Base-by-base conservation (phyloP, 2,797 vertebrate species). In the Sebastes dallii region DNA sequence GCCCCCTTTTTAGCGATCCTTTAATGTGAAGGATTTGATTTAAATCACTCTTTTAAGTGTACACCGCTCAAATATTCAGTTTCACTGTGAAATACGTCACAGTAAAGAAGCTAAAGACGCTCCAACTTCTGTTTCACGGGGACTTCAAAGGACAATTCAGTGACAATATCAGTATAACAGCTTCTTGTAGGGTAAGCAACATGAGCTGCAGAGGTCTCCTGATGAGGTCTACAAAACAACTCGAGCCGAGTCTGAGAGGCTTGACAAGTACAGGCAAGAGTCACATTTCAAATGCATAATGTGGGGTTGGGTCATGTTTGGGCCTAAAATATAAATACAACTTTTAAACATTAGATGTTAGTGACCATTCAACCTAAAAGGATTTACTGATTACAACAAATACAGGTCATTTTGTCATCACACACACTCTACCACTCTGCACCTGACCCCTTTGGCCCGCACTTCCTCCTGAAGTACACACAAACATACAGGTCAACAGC, bases 401-500 rank as follows among this genome's bases (percentile, higher is more conserved):
- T 24, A 64, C 46, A 20, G 46, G 46, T 52, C 0, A 52, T 52
- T n/a, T 52, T 52, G 46, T 52, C 46, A 52, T n/a, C 46, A 52
- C 46, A 52, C 46, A 52, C 12, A 30, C 32, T 6, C 1, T 25
- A 22, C 4, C 8, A 16, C 42, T 58, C 24, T 39, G 50, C 34
- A 39, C 16, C 16, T 4, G 18, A 75, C n/a, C 27, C n/a, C 27
- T 75, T 56, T 0, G 6, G 24, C 18, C 30, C 46, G 5, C 6
- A 24, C 14, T 1, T 4, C 54, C 36, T 60, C 25, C 27, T 61
- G 11, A 60, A 60, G 55, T 12, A 50, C 1, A 60, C 27, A 58
- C 16, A 76, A 59, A 52, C 12, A 27, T 10, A 72, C 27, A 77
- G 22, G 42, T 79, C 61, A 66, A 29, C 27, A 65, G n/a, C 34